Evolutionary conservation across 2,113 vertebrate genomes (phyloP).

Genomic region (Spheniscus mendiculus): DNA sequence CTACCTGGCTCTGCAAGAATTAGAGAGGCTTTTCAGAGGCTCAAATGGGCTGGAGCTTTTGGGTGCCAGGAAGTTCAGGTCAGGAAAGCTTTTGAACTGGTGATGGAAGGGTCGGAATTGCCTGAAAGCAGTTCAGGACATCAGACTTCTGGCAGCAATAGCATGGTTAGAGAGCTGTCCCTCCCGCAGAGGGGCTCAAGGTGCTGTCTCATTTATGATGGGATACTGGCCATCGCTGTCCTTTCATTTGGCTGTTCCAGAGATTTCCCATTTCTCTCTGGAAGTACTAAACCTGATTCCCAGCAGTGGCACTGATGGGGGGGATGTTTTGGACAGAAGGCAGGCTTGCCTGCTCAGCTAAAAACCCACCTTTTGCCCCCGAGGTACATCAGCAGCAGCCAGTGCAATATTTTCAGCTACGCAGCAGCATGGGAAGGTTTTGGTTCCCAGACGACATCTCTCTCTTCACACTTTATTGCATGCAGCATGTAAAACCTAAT

Average conservation of each 20-base stretch:
- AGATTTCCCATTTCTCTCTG: neutral
- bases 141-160: neutral
- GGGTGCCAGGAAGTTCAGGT: constrained; percentile 75
- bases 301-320: neutral
- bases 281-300: neutral
- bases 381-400: neutral
- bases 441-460: neutral
- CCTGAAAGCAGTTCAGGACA: constrained; percentile 64
- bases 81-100: constrained; percentile 83
- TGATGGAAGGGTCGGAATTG: constrained; percentile 82
- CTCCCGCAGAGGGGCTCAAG: neutral
- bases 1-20: constrained; percentile 54
- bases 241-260: neutral
- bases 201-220: neutral
- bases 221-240: neutral
- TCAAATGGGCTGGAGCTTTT: constrained; percentile 84
- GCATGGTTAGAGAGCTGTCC: neutral
- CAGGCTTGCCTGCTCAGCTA: neutral
- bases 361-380: neutral
- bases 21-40: constrained; percentile 16
- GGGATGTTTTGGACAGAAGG: neutral
- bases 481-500: neutral
- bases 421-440: neutral
- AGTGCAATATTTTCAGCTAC: neutral
- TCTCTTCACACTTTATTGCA: neutral